Conservation (phyloP, 2,888 invertebrate genomes). For the Chalcosyrphus nemorum region DNA sequence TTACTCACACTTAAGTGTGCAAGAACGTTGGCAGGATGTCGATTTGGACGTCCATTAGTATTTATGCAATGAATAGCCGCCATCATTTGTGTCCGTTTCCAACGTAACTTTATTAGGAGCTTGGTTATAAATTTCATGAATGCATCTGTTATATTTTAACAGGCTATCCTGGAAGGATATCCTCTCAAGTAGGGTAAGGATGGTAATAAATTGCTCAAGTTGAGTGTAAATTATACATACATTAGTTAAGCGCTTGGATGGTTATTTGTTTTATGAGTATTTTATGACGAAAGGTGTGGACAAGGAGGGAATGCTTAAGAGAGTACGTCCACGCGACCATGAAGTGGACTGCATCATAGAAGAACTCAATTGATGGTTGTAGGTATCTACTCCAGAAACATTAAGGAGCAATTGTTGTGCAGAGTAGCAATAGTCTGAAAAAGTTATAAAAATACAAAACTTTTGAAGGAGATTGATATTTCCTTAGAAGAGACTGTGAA, state of each 20-base stretch:
- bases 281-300: neutral
- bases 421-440: too few relatives aligned
- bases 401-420: too few relatives aligned
- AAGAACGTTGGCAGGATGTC: neutral
- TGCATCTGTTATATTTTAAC: neutral
- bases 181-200: neutral
- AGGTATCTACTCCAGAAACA: too few relatives aligned
- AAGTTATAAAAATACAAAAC: too few relatives aligned
- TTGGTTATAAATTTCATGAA: neutral
- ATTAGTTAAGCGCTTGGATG: neutral
- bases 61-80: conserved; percentile 35
- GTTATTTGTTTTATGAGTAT: neutral
- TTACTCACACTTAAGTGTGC: neutral
- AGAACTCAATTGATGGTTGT: too few relatives aligned
- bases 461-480: too few relatives aligned
- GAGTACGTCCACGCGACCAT: neutral
- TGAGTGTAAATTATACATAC: neutral
- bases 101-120: conserved; percentile 3
- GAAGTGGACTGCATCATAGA: neutral
- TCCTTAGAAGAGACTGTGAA: too few relatives aligned
- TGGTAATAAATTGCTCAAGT: neutral
- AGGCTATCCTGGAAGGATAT: neutral
- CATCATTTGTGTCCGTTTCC: neutral
- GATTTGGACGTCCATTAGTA: conserved; percentile 31
- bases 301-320: neutral